A percentile compares a stretch with the other conserved stretches of the same genome.
Conservation (phyloP, 2,113 vertebrate species). For the Mormyrus iriodes region DNA sequence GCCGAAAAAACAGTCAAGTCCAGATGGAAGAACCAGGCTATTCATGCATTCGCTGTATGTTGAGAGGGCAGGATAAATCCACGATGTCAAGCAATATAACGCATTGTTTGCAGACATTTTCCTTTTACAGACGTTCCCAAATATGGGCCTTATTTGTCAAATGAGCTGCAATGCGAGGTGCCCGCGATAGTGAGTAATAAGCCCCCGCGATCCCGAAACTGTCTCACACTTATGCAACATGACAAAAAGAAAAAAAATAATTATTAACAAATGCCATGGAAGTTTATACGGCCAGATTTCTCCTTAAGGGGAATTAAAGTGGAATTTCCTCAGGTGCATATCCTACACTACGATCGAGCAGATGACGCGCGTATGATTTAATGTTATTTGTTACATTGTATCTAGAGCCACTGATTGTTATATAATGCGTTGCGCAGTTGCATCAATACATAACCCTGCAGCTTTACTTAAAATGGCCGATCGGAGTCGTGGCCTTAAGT, state of each 20-base stretch:
- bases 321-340: neutral
- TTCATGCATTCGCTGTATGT: neutral
- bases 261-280: neutral
- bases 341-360: neutral
- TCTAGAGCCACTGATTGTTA: neutral
- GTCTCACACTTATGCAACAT: neutral
- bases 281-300: neutral
- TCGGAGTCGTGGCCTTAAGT: neutral
- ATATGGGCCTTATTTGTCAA: neutral
- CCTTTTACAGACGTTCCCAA: neutral
- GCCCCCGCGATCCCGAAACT: neutral
- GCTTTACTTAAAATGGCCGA: slow-evolving; percentile 11
- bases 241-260: neutral
- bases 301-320: neutral
- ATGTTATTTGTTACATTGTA: neutral
- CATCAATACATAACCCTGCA: neutral
- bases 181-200: neutral
- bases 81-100: neutral
- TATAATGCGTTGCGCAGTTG: neutral
- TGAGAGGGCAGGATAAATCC: neutral
- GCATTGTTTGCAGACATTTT: neutral
- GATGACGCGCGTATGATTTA: neutral
- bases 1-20: neutral
- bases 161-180: neutral
- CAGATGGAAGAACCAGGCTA: neutral